phyloP scores from a whole-genome alignment of 2,888 invertebrate genomes.

The Aproaerema taeniolella region DNA sequence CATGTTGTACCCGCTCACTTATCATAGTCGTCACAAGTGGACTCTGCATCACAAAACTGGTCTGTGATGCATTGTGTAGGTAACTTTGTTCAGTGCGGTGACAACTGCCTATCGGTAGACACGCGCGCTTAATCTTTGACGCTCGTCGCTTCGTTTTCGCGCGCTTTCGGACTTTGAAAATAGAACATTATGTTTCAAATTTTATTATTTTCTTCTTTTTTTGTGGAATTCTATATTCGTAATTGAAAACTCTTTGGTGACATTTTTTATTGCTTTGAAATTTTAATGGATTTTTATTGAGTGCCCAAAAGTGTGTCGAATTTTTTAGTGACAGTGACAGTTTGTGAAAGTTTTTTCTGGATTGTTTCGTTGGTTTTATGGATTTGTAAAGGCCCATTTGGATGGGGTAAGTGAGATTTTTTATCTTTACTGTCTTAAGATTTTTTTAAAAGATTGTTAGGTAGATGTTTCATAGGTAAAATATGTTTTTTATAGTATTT shows the following conservation, averaged over 20 bases:
- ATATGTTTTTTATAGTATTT: too few relatives aligned
- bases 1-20: background rate
- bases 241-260: background rate
- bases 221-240: background rate
- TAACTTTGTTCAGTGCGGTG: conserved; percentile 32
- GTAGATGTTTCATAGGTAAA: too few relatives aligned
- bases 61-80: conserved; percentile 20
- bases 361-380: conserved; percentile 2
- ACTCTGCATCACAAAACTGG: background rate
- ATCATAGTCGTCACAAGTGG: background rate
- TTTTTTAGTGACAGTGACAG: conserved; percentile 4
- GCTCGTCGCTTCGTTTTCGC: conserved; percentile 25
- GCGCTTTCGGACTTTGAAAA: conserved; percentile 12
- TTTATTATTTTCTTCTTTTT: background rate
- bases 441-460: too few relatives aligned
- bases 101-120: conserved; percentile 32
- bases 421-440: background rate
- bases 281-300: conserved; percentile 4
- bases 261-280: background rate
- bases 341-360: conserved; percentile 7
- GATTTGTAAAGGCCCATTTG: conserved; percentile 2
- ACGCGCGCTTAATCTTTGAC: conserved; percentile 32
- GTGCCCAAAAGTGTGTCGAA: conserved; percentile 7
- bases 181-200: background rate
- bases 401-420: conserved; percentile 6